These are phyloP conservation scores for Phalacrocorax brasilianus DNA, from an alignment of 2,113 vertebrate genomes.

Conservation along the genomic window DNA sequence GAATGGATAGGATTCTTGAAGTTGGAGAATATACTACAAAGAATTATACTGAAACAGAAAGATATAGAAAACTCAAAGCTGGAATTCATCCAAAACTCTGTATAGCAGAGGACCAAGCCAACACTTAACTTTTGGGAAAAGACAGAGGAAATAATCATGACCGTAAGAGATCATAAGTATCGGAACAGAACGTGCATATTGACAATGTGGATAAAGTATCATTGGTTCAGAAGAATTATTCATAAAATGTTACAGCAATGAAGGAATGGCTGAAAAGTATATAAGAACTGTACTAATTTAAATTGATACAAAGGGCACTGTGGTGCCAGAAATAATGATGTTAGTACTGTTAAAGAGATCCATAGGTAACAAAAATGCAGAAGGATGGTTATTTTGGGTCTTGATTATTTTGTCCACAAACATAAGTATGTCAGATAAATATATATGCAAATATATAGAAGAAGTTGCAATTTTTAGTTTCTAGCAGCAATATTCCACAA, in stretches of 20 bases:
- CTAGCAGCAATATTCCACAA: neutral
- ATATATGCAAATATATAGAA: neutral
- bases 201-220: neutral
- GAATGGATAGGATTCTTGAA: neutral
- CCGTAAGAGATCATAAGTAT: neutral
- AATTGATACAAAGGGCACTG: neutral
- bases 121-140: neutral
- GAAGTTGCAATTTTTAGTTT: neutral
- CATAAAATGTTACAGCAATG: neutral
- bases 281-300: neutral
- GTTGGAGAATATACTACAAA: neutral
- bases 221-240: neutral
- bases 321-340: neutral
- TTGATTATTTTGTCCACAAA: neutral
- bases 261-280: neutral
- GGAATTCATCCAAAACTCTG: neutral
- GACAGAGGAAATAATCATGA: neutral
- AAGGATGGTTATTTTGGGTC: neutral
- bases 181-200: neutral
- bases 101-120: neutral
- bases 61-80: neutral
- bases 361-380: neutral
- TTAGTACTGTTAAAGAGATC: neutral
- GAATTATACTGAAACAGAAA: neutral
- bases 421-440: neutral